A percentile compares a stretch with the other conserved stretches of the same genome.
Conservation (phyloP, 1,140 invertebrate genomes). For the Tribolium castaneum region DNA sequence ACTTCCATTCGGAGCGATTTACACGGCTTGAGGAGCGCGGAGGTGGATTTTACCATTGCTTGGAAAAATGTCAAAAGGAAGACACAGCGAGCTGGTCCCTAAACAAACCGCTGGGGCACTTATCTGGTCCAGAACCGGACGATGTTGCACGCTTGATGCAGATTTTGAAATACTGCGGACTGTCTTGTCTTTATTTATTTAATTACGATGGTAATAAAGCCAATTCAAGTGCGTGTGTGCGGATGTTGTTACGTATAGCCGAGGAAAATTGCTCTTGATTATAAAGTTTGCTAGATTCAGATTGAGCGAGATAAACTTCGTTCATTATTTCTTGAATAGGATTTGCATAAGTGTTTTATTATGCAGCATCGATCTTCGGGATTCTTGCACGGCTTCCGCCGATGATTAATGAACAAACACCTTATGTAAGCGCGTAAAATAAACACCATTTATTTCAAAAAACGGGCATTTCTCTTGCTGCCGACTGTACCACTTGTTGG, state of each 20-base stretch:
- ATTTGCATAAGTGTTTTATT: background rate
- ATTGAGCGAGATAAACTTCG: background rate
- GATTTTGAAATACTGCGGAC: background rate
- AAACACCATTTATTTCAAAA: too few relatives aligned
- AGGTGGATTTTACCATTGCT: conserved; percentile 29
- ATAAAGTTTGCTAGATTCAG: too few relatives aligned
- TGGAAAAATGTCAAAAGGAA: background rate
- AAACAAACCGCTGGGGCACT: background rate
- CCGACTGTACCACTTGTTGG: background rate
- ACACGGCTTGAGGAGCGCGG: conserved; percentile 10
- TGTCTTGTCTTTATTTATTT: too few relatives aligned
- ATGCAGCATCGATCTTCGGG: background rate
- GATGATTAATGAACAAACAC: too few relatives aligned
- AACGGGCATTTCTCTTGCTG: too few relatives aligned
- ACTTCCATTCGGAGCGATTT: conserved; percentile 12
- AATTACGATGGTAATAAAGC: too few relatives aligned
- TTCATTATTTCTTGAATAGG: background rate
- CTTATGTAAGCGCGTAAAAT: too few relatives aligned
- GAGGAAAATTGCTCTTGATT: too few relatives aligned
- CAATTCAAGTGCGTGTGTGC: too few relatives aligned
- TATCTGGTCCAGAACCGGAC: background rate
- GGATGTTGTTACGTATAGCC: too few relatives aligned
- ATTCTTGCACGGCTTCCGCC: background rate
- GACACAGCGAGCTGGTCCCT: background rate
- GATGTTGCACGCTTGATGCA: background rate